Evolutionary conservation across 2,797 vertebrate genomes (phyloP), one percentile per base, ranked within the genome.

Genomic region (Cyclura pinguis): DNA sequence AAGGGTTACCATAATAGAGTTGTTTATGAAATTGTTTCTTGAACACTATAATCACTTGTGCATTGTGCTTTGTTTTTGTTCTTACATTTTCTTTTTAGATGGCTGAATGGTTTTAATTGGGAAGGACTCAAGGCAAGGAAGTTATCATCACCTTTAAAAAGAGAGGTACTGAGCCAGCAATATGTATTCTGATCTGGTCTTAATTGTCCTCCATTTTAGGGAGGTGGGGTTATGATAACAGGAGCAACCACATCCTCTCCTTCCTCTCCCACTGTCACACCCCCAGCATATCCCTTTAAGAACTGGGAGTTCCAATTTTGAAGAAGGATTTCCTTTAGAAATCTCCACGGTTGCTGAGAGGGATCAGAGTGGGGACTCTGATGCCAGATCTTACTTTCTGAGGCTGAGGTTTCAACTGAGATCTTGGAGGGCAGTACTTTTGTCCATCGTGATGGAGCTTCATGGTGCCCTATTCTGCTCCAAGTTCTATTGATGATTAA

Each of bases 71-170:
- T 35, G 52, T 55, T 22, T 1, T 38, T 86, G 64, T 35, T 95
- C 87, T 82, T 52, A 14, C 16, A 55, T 4, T 90, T 89, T 93
- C 90, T 95, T 80, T 94, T 64, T 92, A 99, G 98, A 95, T 99
- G 98, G 98, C 98, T 99, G 95, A 98, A 97, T 89, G 98, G 98
- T 73, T 99, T 99, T 96, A 99, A 98, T 93, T 99, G 98, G 99
- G 98, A 98, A 87, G 98, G 98, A 77, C 96, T 99, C 94, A 98
- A 98, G 96, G 96, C 95, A 7, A 97, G 98, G 94, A 98, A 94
- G 82, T 95, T 99, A 85, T 90, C 94, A 1, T 99, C 98, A 0
- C 98, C 98, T 85, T 98, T 99, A 91, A 98, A 97, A 95, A 97
- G 98, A 98, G 98, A 99, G 96, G 98, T 99, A 97, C 27, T 76